phyloP scores from a whole-genome alignment of 2,113 vertebrate genomes.

The Trinectes maculatus region DNA sequence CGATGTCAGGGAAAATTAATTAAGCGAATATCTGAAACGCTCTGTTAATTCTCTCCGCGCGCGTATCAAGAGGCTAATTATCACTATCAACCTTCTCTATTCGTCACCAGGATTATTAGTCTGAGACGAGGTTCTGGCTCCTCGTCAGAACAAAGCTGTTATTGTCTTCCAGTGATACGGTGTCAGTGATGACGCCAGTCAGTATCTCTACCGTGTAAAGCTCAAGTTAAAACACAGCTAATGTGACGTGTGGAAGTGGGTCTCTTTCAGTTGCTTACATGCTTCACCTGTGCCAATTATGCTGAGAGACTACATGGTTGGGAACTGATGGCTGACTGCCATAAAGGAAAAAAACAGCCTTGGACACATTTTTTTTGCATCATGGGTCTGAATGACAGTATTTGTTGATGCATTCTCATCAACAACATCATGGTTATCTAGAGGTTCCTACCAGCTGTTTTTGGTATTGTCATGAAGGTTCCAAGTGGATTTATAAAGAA shows the following conservation, averaged over 20 bases:
- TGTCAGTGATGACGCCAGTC: constrained; percentile 21
- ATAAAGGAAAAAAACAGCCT: neutral
- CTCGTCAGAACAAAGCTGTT: constrained; percentile 29
- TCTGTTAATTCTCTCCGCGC: constrained; percentile 45
- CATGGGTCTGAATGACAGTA: too few relatives aligned
- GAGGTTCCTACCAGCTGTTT: neutral
- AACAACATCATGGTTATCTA: neutral
- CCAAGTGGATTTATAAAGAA: too few relatives aligned
- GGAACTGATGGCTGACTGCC: neutral
- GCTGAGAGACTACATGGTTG: neutral
- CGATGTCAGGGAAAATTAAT: constrained; percentile 55
- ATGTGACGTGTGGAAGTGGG: neutral
- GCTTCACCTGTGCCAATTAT: constrained; percentile 24
- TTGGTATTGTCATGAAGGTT: neutral
- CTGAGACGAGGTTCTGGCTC: constrained; percentile 53
- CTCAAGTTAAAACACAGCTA: neutral
- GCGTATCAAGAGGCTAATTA: constrained; percentile 64
- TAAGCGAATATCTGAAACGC: constrained; percentile 56
- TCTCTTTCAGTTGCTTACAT: constrained; percentile 53
- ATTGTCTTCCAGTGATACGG: constrained; percentile 54
- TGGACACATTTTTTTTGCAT: too few relatives aligned
- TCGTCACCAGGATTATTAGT: constrained; percentile 61
- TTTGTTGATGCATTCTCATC: constrained; percentile 1
- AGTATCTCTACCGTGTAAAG: constrained; percentile 14
- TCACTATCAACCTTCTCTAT: constrained; percentile 55